Evolutionary conservation across 1,140 invertebrate genomes (phyloP), one percentile per base, ranked within the genome.

Genomic region (Polypedilum vanderplanki): DNA sequence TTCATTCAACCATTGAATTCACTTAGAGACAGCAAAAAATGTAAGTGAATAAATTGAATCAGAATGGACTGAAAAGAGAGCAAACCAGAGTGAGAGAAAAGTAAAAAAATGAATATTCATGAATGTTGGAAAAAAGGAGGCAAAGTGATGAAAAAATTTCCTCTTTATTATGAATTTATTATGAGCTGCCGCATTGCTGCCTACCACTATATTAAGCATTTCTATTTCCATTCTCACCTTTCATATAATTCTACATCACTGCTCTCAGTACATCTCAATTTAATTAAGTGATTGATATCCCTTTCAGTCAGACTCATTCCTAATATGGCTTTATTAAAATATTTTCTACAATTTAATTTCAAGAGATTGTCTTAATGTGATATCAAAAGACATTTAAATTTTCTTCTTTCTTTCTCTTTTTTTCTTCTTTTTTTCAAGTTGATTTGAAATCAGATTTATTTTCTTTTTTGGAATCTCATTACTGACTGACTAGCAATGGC

Each of bases 91-190:
- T n/a, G n/a, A n/a, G n/a, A 46, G 15, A 15, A 46, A 46, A 10
- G 15, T 46, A 46, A 46, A 57, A n/a, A 57, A 57, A 57, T 57
- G 46, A 57, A 57, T 57, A 57, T 57, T 57, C 46, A 57, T 57
- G 46, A 57, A 57, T 8, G 46, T n/a, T 57, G 46, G n/a, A 57
- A 57, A 57, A 57, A 57, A 57, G 15, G 15, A 46, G 8, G 12
- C 3, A n/a, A 57, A 57, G 46, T 57, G 46, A 57, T 57, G 46
- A 57, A 57, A 57, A 57, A 46, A 57, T 57, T 57, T 57, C 5
- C 24, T 33, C 24, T 33, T 33, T 33, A 33, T 3, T 57, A 57
- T 57, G 46, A 57, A 57, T 57, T 57, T 57, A 57, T 57, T 57
- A 57, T 57, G 12, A 57, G 46, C 46, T 57, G 24, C 24, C 24